These are phyloP conservation scores for Clarias magur DNA, from an alignment of 2,113 vertebrate species.

Conservation along the genomic window DNA sequence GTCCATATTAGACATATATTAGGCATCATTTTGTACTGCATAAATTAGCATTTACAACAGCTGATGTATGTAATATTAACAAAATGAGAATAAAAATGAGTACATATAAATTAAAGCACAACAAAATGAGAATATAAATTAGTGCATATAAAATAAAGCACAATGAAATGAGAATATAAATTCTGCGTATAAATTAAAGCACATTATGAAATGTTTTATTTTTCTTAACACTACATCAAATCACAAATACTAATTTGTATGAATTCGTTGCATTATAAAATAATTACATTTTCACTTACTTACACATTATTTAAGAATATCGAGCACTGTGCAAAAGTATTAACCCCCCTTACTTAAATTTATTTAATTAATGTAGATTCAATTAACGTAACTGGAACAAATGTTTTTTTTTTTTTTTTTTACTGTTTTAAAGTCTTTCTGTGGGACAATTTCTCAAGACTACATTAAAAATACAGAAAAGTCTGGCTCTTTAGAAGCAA, in stretches of 20 bases:
- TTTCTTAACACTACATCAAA: background rate
- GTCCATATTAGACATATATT: background rate
- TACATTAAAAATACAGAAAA: no score
- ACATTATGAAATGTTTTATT: background rate
- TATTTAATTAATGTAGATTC: no score
- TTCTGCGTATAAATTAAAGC: background rate
- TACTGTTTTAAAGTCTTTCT: no score
- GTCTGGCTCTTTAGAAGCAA: no score
- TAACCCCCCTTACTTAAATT: no score
- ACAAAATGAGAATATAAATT: background rate
- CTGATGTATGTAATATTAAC: background rate
- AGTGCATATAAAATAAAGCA: background rate
- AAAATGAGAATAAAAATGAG: background rate
- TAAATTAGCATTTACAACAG: background rate
- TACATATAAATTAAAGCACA: background rate
- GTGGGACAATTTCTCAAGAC: no score
- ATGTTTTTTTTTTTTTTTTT: no score
- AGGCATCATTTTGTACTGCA: background rate
- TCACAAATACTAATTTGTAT: background rate
- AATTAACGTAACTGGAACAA: no score
- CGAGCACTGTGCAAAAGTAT: no score
- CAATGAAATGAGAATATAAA: background rate
- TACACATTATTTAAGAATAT: no score
- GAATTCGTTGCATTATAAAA: no score
- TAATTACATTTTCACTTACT: no score